Conservation (phyloP, 2,113 vertebrate genomes). For the Laticauda laticaudata region DNA sequence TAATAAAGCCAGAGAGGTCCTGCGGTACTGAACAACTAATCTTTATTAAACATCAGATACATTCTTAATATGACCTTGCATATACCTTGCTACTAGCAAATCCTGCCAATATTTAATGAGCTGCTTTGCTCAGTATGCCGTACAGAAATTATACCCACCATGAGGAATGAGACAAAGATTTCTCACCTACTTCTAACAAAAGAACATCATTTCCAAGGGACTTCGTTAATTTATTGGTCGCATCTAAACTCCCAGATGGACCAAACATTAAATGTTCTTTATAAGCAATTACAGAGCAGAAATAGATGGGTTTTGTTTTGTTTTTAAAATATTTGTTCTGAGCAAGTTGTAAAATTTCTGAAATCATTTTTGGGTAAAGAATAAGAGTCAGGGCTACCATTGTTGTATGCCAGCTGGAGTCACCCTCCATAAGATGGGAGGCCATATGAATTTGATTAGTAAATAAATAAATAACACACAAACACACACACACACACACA, state of each 20-base stretch:
- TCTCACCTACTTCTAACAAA: conserved; percentile 49
- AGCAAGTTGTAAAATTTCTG: not conserved
- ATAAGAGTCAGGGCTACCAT: not conserved
- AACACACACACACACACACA: too few species aligned
- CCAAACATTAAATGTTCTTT: conserved; percentile 46
- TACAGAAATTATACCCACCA: conserved; percentile 23
- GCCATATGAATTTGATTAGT: not conserved
- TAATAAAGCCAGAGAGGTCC: conserved; percentile 44
- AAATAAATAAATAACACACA: too few species aligned
- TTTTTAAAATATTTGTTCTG: conserved; percentile 27
- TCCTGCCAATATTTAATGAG: conserved; percentile 53
- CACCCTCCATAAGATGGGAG: not conserved
- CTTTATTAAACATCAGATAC: conserved; percentile 62
- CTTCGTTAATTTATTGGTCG: conserved; percentile 41
- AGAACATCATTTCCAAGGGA: conserved; percentile 38
- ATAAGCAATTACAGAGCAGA: conserved; percentile 36
- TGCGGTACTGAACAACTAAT: conserved; percentile 54
- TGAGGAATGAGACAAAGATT: conserved; percentile 42
- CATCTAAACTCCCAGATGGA: conserved; percentile 51
- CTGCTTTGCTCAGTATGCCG: conserved; percentile 46
- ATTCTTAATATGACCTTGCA: conserved; percentile 49
- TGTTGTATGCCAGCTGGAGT: not conserved
- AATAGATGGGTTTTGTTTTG: conserved; percentile 14
- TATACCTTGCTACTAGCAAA: conserved; percentile 44
- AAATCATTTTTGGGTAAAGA: conserved; percentile 7